Evolutionary conservation across 2,888 invertebrate species (phyloP).

Genomic region (Agonum fuliginosum): DNA sequence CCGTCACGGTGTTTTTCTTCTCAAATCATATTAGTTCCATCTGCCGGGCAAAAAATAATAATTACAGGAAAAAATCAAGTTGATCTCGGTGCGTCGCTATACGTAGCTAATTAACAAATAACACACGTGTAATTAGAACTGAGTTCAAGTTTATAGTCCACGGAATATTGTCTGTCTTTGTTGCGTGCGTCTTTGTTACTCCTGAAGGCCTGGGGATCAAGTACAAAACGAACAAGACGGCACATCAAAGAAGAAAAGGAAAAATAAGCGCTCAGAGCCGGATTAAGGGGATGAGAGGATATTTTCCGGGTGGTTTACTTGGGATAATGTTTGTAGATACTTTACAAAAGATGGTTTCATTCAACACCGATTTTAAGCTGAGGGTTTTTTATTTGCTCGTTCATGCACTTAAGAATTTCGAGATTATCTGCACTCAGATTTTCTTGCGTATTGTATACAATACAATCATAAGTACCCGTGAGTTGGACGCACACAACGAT

Average conservation of each 20-base stretch:
- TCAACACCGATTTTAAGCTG: too few species aligned
- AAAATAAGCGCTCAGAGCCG: neutral
- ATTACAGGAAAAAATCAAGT: constrained; percentile 27
- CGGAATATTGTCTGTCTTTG: neutral
- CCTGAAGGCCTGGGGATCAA: neutral
- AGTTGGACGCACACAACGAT: too few species aligned
- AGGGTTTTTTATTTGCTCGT: too few species aligned
- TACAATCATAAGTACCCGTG: too few species aligned
- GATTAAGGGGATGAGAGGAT: neutral
- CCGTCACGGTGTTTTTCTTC: constrained; percentile 14
- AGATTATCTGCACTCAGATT: too few species aligned
- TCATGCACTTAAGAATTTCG: too few species aligned
- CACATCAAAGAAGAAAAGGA: constrained; percentile 15
- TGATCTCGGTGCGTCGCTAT: constrained; percentile 16
- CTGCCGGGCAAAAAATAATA: constrained; percentile 23
- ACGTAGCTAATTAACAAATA: constrained; percentile 52
- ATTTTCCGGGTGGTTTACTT: too few species aligned
- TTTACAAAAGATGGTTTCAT: too few species aligned
- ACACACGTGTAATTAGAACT: constrained; percentile 53
- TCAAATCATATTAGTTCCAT: constrained; percentile 33
- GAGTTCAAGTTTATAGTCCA: constrained; percentile 29
- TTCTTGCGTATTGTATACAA: too few species aligned
- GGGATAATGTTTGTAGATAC: too few species aligned
- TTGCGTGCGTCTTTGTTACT: neutral
- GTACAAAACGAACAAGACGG: constrained; percentile 21